Conservation (phyloP, 2,888 invertebrate species). For the Monochamus alternatus region DNA sequence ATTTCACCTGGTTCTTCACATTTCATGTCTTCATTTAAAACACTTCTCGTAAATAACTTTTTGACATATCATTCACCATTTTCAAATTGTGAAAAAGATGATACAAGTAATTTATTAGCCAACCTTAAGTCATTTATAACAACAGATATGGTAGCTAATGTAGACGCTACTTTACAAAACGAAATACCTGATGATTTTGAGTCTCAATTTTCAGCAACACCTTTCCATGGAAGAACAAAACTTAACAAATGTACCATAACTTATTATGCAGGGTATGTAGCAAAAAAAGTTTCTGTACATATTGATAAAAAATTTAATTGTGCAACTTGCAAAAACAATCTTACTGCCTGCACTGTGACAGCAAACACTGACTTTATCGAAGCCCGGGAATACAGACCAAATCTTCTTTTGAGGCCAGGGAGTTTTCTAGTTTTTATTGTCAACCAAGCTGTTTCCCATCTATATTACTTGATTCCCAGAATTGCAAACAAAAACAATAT, state of each 20-base stretch:
- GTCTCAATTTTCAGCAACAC: too few relatives aligned
- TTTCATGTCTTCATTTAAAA: conserved; percentile 45
- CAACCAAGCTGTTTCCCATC: background rate
- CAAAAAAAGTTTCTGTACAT: too few relatives aligned
- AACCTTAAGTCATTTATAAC: background rate
- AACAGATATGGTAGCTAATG: too few relatives aligned
- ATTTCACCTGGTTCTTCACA: background rate
- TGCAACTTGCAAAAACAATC: conserved; percentile 1
- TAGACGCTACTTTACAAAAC: too few relatives aligned
- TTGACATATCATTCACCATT: conserved; percentile 43
- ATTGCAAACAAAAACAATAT: background rate
- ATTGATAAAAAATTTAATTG: too few relatives aligned
- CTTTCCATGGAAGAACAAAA: too few relatives aligned
- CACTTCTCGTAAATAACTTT: conserved; percentile 48
- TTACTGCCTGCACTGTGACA: too few relatives aligned
- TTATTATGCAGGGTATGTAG: too few relatives aligned
- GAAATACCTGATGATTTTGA: too few relatives aligned
- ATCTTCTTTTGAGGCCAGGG: background rate
- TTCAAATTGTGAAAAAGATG: conserved; percentile 45
- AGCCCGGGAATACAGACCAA: background rate
- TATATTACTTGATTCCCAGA: background rate
- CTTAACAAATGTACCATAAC: too few relatives aligned
- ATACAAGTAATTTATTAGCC: background rate
- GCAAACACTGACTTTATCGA: background rate
- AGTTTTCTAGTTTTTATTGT: background rate